These are phyloP conservation scores for Macropodus opercularis DNA, from an alignment of 2,797 vertebrate genomes.

Conservation along the genomic window DNA sequence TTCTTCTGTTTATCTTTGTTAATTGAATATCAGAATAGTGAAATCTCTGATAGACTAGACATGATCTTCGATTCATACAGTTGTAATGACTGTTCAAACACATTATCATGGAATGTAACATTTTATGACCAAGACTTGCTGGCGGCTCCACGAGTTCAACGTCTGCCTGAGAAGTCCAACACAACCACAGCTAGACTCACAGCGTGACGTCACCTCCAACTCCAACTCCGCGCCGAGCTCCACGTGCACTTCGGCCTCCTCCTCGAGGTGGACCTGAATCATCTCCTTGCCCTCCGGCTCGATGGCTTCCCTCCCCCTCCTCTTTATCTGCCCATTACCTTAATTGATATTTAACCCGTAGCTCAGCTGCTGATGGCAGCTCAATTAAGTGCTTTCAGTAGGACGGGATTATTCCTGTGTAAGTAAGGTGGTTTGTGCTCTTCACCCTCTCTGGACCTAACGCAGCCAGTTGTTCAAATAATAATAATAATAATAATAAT, in stretches of 20 bases:
- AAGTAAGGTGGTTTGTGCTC: constrained; percentile 55
- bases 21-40: not conserved
- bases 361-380: constrained; percentile 72
- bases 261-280: constrained; percentile 15
- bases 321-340: constrained; percentile 68
- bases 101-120: too few relatives aligned
- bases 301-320: constrained; percentile 1
- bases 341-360: constrained; percentile 81
- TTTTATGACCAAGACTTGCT: too few relatives aligned
- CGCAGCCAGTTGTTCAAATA: too few relatives aligned
- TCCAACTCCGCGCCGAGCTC: too few relatives aligned
- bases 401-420: constrained; percentile 60
- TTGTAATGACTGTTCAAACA: not conserved
- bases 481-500: too few relatives aligned
- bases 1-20: not conserved
- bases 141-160: too few relatives aligned
- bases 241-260: constrained; percentile 13
- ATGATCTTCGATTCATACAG: not conserved
- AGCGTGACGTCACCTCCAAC: too few relatives aligned
- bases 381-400: constrained; percentile 76
- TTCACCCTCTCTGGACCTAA: too few relatives aligned
- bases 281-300: constrained; percentile 28
- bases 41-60: too few relatives aligned
- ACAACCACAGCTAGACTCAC: constrained; percentile 53
- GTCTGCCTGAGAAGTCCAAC: constrained; percentile 6